Conservation (phyloP, 2,888 invertebrate genomes). For the Agrotis ipsilon region DNA sequence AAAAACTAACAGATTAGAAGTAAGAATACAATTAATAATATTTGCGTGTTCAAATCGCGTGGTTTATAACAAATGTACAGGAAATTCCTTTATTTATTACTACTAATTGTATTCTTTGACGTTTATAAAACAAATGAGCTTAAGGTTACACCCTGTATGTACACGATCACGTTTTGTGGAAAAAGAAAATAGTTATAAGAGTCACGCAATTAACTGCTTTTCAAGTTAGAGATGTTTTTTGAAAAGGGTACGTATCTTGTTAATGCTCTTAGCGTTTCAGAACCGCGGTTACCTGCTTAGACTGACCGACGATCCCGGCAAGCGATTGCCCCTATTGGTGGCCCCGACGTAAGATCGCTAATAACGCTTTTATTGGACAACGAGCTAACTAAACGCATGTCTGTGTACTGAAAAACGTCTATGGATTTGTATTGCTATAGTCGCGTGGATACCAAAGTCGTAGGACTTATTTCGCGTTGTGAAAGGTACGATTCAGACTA, state of each 20-base stretch:
- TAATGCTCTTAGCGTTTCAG: background rate
- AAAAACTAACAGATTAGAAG: slow-evolving; percentile 41
- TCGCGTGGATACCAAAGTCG: too few species aligned
- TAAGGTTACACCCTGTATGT: slow-evolving; percentile 62
- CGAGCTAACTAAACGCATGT: too few species aligned
- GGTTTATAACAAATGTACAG: slow-evolving; percentile 56
- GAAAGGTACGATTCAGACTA: too few species aligned
- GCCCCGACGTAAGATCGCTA: too few species aligned
- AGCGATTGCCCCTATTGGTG: too few species aligned
- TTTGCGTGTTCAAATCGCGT: slow-evolving; percentile 67
- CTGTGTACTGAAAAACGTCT: too few species aligned
- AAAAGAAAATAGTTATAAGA: slow-evolving; percentile 13
- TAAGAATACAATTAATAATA: slow-evolving; percentile 57
- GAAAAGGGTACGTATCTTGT: background rate
- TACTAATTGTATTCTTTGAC: slow-evolving; percentile 70
- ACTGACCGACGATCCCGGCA: too few species aligned
- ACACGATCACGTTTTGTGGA: slow-evolving; percentile 27
- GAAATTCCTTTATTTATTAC: slow-evolving; percentile 64
- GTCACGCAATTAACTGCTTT: slow-evolving; percentile 40
- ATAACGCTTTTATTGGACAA: too few species aligned
- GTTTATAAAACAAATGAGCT: slow-evolving; percentile 71
- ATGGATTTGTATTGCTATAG: too few species aligned
- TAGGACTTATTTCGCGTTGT: too few species aligned
- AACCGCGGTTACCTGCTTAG: too few species aligned
- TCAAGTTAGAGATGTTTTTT: background rate